Percentiles rank a stretch among this genome's conserved stretches.
phyloP scores from a whole-genome alignment of 2,113 vertebrate species.

The Cryptotis parvus region DNA sequence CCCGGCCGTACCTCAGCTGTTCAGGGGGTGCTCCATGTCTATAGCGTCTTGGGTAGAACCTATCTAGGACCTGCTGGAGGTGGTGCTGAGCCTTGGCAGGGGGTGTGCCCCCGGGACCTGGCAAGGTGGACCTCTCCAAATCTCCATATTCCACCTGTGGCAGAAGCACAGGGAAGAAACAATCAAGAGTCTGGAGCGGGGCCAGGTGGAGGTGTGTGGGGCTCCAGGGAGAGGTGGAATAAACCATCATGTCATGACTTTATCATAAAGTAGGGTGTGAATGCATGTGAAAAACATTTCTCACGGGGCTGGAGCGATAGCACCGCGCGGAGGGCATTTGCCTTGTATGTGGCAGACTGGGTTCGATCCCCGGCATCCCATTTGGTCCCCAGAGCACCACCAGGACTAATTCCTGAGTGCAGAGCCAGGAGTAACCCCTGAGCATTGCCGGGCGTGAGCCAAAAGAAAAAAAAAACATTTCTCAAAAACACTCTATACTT shows the following conservation, averaged over 20 bases:
- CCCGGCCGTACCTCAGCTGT: constrained; percentile 91
- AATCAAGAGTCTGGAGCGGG: not conserved
- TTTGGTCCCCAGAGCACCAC: too few species aligned
- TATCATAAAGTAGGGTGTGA: not conserved
- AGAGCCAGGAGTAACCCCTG: too few species aligned
- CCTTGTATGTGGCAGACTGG: too few species aligned
- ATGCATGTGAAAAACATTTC: not conserved
- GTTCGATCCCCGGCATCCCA: too few species aligned
- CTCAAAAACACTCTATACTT: too few species aligned
- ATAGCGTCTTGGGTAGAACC: constrained; percentile 96
- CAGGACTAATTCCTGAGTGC: too few species aligned
- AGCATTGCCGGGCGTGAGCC: too few species aligned
- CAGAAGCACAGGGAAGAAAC: constrained; percentile 14
- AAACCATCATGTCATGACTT: not conserved
- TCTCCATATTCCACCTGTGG: constrained; percentile 96
- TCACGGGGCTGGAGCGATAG: too few species aligned
- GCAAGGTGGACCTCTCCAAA: constrained; percentile 92
- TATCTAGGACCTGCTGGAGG: constrained; percentile 95
- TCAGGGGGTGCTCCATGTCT: constrained; percentile 90
- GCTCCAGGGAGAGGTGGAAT: not conserved
- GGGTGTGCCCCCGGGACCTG: constrained; percentile 82
- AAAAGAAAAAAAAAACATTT: too few species aligned
- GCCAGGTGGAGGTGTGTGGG: not conserved
- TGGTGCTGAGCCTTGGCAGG: constrained; percentile 94
- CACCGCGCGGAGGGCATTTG: not conserved